Evolutionary conservation across 2,888 invertebrate species (phyloP), one percentile per base, ranked within the genome.

Genomic region (Emesis russula): DNA sequence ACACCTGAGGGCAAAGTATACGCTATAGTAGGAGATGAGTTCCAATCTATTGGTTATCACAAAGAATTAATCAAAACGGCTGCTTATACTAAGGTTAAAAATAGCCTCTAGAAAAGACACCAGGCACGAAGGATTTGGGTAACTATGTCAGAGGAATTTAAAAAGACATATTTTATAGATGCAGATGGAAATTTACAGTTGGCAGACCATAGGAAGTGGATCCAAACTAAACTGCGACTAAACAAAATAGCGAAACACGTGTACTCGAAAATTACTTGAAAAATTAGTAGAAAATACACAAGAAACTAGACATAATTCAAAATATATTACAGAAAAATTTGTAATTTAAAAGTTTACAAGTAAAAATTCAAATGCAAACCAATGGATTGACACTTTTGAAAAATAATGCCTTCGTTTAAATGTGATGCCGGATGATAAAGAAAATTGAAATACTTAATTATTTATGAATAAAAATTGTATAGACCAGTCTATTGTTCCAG

Each of bases 311-410:
- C 85, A 90, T 76, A 94, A 76, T 82, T 25, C 95, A 63, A 90
- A 89, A 79, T 81, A 94, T 7, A 71, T 94, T 53, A 82, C 93
- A 2, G 92, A 96, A 7, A 93, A 53, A n/a, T 95, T 95, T 94
- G 79, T 94, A 4, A 91, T 95, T 76, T 95, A 95, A 82, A 95
- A 95, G 88, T 95, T 95, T 89, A 71, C 58, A 66, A 81, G 87
- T 6, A 95, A 89, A 91, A 93, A 75, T 66, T 74, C 89, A 68
- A 95, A 85, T 91, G 93, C 89, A 38, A 25, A 13, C 2, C 94
- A 95, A 9, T 95, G 95, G 95, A 94, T 95, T 1, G 86, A 92
- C 0, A 44, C 71, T n/a, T 96, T 95, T 91, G 94, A 96, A 85
- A 94, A 84, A 58, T 95, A 95, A 91, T 95, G 95, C 87, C 18